phyloP scores from a whole-genome alignment of 2,113 vertebrate genomes.

The Microcebus lehilahytsara region DNA sequence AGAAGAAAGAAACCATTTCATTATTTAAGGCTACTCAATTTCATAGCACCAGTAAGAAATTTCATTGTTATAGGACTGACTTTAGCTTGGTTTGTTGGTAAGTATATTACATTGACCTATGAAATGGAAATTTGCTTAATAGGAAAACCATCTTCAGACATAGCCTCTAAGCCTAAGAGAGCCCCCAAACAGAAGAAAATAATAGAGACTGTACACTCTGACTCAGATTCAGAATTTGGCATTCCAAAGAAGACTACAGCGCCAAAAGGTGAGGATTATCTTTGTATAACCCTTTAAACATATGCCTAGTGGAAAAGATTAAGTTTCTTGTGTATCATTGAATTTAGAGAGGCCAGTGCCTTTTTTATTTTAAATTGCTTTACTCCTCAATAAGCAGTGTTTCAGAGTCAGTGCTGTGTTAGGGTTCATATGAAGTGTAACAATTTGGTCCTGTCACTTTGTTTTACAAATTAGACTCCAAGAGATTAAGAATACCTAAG shows the following conservation, averaged over 20 bases:
- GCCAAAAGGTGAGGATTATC: conserved; percentile 87
- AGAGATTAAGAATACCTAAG: background rate
- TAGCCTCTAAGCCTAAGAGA: conserved; percentile 90
- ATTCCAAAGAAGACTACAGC: conserved; percentile 89
- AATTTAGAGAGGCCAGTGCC: background rate
- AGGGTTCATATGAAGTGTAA: background rate
- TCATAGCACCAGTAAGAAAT: conserved; percentile 19
- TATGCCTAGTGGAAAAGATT: background rate
- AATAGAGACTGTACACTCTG: conserved; percentile 91
- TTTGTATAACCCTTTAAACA: background rate
- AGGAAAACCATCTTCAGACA: conserved; percentile 89
- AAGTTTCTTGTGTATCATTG: background rate
- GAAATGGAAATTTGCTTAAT: conserved; percentile 75
- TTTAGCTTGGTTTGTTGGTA: conserved; percentile 28
- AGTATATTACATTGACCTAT: conserved; percentile 50
- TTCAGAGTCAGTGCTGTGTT: background rate
- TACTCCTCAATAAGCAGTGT: background rate
- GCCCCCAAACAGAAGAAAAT: conserved; percentile 92
- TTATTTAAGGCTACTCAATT: conserved; percentile 7
- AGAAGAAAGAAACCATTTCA: background rate
- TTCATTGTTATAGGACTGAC: background rate
- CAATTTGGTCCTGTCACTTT: background rate
- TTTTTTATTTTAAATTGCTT: conserved; percentile 3
- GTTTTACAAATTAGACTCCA: background rate
- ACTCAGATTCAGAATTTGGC: conserved; percentile 94